Conservation (phyloP, 92 coral and sea anemone genomes). For the Palythoa heliodiscus region DNA sequence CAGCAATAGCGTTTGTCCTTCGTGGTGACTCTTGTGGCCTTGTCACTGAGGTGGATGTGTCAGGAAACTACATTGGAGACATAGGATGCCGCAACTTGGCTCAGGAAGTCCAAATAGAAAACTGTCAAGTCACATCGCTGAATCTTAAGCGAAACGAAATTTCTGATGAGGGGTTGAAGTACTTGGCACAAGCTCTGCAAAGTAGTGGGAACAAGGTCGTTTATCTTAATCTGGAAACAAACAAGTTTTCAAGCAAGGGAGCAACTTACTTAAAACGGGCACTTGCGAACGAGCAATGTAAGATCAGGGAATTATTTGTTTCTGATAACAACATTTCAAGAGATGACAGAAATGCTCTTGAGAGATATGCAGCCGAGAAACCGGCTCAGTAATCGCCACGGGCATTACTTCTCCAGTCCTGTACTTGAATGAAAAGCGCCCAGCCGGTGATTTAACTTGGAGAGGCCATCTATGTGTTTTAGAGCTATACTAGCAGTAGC, state of each 20-base stretch:
- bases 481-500: no score
- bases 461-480: background rate
- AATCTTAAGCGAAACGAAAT: slow-evolving; percentile 28
- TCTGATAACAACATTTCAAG: slow-evolving; percentile 37
- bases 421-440: background rate
- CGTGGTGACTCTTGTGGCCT: slow-evolving; percentile 28
- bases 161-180: slow-evolving; percentile 29
- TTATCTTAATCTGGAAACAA: slow-evolving; percentile 31
- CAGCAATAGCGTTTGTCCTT: slow-evolving; percentile 32
- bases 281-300: slow-evolving; percentile 21
- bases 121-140: slow-evolving; percentile 36
- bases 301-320: slow-evolving; percentile 26
- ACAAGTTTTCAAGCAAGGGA: slow-evolving; percentile 22
- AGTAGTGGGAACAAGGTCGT: slow-evolving; percentile 34
- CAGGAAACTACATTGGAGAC: slow-evolving; percentile 35
- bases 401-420: background rate
- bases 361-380: slow-evolving; percentile 25
- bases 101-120: slow-evolving; percentile 12
- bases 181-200: slow-evolving; percentile 29
- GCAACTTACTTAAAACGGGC: slow-evolving; percentile 29
- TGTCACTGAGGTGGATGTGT: slow-evolving; percentile 30
- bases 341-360: slow-evolving; percentile 31
- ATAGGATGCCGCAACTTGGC: slow-evolving; percentile 43
- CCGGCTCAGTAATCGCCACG: background rate
- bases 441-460: background rate